Evolutionary conservation across 2,888 invertebrate species (phyloP).

Genomic region (Tetranychus piercei): DNA sequence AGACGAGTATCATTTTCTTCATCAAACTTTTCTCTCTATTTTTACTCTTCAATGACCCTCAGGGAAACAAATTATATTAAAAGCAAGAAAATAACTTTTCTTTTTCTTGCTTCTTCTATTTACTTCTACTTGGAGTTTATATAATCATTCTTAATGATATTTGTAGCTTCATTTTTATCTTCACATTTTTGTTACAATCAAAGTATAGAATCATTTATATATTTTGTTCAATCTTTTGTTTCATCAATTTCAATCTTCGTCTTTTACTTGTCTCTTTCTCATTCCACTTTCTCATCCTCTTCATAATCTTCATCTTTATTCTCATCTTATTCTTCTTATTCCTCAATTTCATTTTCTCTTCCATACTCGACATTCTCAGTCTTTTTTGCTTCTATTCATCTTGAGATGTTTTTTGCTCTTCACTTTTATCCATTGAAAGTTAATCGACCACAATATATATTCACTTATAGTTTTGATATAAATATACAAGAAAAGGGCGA

Average conservation of each 20-base stretch:
- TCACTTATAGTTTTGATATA: no score
- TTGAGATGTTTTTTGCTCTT: no score
- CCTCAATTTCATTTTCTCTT: no score
- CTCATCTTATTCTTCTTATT: no score
- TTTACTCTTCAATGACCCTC: background rate
- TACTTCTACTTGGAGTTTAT: no score
- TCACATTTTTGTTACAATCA: background rate
- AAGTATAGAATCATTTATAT: background rate
- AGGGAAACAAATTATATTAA: background rate
- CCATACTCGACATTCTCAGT: no score
- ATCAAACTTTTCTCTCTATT: background rate
- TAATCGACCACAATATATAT: no score
- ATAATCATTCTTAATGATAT: background rate
- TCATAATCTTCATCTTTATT: no score
- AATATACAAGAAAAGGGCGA: no score
- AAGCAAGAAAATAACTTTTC: background rate
- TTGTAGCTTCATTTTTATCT: background rate
- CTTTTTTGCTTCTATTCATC: no score
- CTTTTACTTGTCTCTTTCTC: background rate
- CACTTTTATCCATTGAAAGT: no score
- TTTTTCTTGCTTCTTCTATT: background rate
- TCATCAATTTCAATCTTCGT: background rate
- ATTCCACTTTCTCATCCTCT: background rate
- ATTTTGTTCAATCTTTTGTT: background rate
- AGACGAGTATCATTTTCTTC: background rate